These are phyloP conservation scores for Latheticus oryzae DNA, from an alignment of 2,888 invertebrate species.

Conservation along the genomic window DNA sequence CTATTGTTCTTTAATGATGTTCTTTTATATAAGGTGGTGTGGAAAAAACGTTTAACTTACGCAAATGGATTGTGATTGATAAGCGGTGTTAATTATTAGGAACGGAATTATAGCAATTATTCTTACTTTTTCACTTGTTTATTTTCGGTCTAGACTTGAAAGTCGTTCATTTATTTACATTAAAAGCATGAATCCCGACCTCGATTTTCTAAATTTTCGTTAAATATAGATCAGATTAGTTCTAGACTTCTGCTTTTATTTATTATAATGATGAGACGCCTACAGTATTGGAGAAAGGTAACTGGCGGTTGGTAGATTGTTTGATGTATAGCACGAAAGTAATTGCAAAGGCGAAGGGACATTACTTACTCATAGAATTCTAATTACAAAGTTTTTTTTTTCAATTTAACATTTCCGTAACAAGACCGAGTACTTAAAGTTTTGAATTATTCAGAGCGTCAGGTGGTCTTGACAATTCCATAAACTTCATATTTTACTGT, in stretches of 20 bases:
- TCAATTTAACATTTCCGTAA: too few relatives aligned
- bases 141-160: too few relatives aligned
- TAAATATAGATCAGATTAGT: conserved; percentile 33
- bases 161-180: too few relatives aligned
- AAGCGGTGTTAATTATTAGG: conserved; percentile 12
- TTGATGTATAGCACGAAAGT: conserved; percentile 17
- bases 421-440: too few relatives aligned
- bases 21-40: conserved; percentile 16
- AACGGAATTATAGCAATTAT: too few relatives aligned
- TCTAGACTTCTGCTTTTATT: conserved; percentile 22
- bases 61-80: conserved; percentile 14
- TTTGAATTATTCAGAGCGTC: too few relatives aligned
- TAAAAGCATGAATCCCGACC: conserved; percentile 23
- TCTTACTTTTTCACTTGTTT: too few relatives aligned
- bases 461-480: too few relatives aligned
- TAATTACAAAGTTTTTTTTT: too few relatives aligned
- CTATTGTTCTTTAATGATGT: conserved; percentile 9
- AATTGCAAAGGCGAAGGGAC: conserved; percentile 19
- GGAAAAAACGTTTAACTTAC: conserved; percentile 7
- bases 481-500: too few relatives aligned
- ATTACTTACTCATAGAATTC: conserved; percentile 11
- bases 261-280: conserved; percentile 33
- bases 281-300: conserved; percentile 32
- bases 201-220: conserved; percentile 18
- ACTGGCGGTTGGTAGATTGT: conserved; percentile 12